A percentile compares a stretch with the other conserved stretches of the same genome.
Evolutionary conservation across 2,888 invertebrate species (phyloP).

Genomic region (Bombylius discolor): DNA sequence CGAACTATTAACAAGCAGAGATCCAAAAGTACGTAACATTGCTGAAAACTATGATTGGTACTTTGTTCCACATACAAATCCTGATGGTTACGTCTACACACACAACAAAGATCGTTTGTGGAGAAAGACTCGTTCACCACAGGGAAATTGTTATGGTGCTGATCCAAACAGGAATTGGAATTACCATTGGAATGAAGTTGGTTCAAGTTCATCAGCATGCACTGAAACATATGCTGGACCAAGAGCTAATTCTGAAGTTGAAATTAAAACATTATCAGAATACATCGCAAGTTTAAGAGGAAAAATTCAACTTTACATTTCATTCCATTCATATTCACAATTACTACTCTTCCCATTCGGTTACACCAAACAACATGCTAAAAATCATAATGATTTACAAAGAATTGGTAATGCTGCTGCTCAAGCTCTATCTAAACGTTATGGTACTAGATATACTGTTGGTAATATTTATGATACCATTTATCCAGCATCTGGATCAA

Average conservation of each 20-base stretch:
- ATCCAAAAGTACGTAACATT: slow-evolving; percentile 29
- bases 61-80: slow-evolving; percentile 55
- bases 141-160: slow-evolving; percentile 45
- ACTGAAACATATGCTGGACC: slow-evolving; percentile 52
- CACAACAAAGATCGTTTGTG: slow-evolving; percentile 46
- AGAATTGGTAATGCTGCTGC: slow-evolving; percentile 22
- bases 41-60: slow-evolving; percentile 47
- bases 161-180: slow-evolving; percentile 72
- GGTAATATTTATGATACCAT: slow-evolving; percentile 38
- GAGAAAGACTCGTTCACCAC: slow-evolving; percentile 51
- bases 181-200: slow-evolving; percentile 49
- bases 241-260: slow-evolving; percentile 56
- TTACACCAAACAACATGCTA: slow-evolving; percentile 38
- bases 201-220: slow-evolving; percentile 45
- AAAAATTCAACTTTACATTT: slow-evolving; percentile 48
- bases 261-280: slow-evolving; percentile 42
- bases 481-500: slow-evolving; percentile 44
- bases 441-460: slow-evolving; percentile 34
- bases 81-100: slow-evolving; percentile 57
- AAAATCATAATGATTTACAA: slow-evolving; percentile 41
- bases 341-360: slow-evolving; percentile 53
- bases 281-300: slow-evolving; percentile 41
- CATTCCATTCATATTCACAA: slow-evolving; percentile 64
- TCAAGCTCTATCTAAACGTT: slow-evolving; percentile 25
- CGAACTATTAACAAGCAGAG: slow-evolving; percentile 36